Base-by-base conservation (phyloP, 64 coral and sea anemone genomes). In the Platygyra sinensis region DNA sequence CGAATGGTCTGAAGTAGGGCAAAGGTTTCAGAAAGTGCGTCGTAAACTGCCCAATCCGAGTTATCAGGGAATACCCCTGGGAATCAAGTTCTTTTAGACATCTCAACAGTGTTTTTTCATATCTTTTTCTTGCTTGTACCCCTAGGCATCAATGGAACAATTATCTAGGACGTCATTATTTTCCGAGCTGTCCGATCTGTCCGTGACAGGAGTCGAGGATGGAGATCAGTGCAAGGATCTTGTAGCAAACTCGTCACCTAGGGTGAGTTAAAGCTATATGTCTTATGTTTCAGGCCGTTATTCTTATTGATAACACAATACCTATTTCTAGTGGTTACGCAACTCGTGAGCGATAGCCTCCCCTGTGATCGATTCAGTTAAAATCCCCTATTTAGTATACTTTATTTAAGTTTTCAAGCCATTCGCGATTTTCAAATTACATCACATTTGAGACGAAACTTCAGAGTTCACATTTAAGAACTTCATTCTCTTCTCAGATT, bases 121-220 rank as follows among this genome's bases (percentile, higher is more conserved):
- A 67, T 60, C 52, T 46, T 7, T 65, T 31, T 24, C 51, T 24
- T 14, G 27, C n/a, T 78, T 22, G 29, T 67, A 82, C 42, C 27
- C 18, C 0, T 60, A 96, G 95, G 95, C 95, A 42, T 96, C 95
- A 16, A 59, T 92, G 72, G 90, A 92, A 20, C 90, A 92, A 28
- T 31, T 86, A 38, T 92, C 92, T 24, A 88, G 95, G 30, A 91
- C 90, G 14, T 96, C 95, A 25, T 62, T 96, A 51, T 96, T 93
- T 86, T 96, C 88, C 59, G 95, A 96, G 51, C 59, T 96, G 38
- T 96, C 95, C 42, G 92, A 93, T 82, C 52, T 96, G 50, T 93
- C 87, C 17, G 80, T 76, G 13, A 59, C 82, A 16, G 59, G 71
- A 42, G 28, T 81, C 15, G 91, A 89, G 57, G 80, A 91, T 19